Evolutionary conservation across 2,113 vertebrate species (phyloP).

Genomic region (Butorides virescens): DNA sequence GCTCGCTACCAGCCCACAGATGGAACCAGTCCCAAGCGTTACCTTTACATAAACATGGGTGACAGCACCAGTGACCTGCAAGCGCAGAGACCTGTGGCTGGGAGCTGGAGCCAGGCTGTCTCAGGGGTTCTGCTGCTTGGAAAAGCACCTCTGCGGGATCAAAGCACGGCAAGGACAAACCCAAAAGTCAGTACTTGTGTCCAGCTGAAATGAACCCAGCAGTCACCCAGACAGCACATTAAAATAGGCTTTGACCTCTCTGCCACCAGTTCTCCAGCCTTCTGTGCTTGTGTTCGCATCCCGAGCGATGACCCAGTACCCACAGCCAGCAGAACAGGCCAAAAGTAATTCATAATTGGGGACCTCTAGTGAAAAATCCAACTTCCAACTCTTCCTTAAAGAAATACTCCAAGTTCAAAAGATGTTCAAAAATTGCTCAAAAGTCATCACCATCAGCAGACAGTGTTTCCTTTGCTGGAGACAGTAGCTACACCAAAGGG

Average conservation of each 20-base stretch:
- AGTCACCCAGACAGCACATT: accelerated
- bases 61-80: not conserved
- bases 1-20: not conserved
- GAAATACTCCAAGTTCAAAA: not conserved
- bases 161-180: not conserved
- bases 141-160: not conserved
- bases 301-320: not conserved
- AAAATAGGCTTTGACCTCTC: not conserved
- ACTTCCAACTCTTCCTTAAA: not conserved
- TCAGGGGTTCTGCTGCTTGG: not conserved
- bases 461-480: not conserved
- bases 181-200: accelerated
- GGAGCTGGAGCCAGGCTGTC: not conserved
- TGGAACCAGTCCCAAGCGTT: not conserved
- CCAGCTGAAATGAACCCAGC: not conserved
- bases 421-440: not conserved
- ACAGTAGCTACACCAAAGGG: not conserved
- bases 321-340: not conserved
- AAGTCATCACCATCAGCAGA: not conserved
- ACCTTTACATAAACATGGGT: not conserved
- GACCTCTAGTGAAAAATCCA: not conserved
- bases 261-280: not conserved
- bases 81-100: accelerated
- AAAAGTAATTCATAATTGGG: not conserved
- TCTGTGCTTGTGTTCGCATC: not conserved